A percentile compares a stretch with the other conserved stretches of the same genome.
Evolutionary conservation across 2,113 vertebrate genomes (phyloP).

Genomic region (Scortum barcoo): DNA sequence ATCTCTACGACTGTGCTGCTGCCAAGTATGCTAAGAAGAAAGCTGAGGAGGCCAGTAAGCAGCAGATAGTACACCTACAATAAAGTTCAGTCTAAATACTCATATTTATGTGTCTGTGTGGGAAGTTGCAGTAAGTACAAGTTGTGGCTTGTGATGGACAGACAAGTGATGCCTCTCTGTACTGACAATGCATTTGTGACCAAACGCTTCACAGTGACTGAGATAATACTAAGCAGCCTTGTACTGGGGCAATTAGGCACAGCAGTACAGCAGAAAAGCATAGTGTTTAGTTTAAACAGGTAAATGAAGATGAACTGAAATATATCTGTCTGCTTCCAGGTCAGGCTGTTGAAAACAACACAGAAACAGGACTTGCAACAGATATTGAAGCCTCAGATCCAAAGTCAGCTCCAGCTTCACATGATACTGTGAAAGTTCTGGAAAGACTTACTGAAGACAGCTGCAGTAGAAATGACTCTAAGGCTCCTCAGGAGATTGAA

Average conservation of each 20-base stretch:
- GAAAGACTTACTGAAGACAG: constrained; percentile 70
- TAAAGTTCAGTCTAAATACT: too few relatives aligned
- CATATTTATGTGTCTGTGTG: neutral
- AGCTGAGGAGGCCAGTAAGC: constrained; percentile 80
- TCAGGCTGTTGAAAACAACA: constrained; percentile 9
- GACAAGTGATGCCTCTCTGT: neutral
- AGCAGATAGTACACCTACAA: neutral
- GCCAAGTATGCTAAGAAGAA: constrained; percentile 73
- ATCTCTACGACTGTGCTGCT: constrained; percentile 84
- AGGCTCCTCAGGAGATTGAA: constrained; percentile 23
- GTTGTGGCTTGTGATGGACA: neutral
- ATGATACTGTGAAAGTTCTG: constrained; percentile 64
- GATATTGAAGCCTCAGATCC: constrained; percentile 8
- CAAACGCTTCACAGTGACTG: neutral
- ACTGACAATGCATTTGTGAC: neutral
- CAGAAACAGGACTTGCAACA: neutral
- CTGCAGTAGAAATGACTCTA: constrained; percentile 29
- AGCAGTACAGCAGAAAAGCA: neutral
- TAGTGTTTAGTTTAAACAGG: neutral
- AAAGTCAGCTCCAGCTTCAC: neutral
- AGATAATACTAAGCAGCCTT: neutral
- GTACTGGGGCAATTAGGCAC: neutral
- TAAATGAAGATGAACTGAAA: neutral
- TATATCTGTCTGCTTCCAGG: constrained; percentile 40
- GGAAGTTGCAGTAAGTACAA: neutral